Evolutionary conservation across 2,888 invertebrate species (phyloP).

Genomic region (Hesperia comma): DNA sequence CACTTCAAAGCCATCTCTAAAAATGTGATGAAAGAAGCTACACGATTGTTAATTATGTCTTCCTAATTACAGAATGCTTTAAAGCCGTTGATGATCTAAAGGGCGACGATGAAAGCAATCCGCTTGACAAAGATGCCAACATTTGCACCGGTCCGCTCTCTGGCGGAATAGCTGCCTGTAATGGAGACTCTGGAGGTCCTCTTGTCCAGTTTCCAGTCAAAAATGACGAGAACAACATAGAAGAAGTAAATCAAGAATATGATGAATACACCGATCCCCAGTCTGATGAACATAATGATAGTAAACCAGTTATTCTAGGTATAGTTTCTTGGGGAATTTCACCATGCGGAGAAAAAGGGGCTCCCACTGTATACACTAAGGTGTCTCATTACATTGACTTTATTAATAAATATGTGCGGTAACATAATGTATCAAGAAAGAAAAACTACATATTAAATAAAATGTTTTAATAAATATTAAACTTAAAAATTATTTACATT

Average conservation of each 20-base stretch:
- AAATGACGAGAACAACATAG: constrained; percentile 29
- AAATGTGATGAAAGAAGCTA: neutral
- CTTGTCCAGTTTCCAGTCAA: constrained; percentile 59
- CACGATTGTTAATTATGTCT: neutral
- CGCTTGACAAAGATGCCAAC: constrained; percentile 70
- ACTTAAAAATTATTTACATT: constrained; percentile 11
- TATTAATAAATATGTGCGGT: constrained; percentile 60
- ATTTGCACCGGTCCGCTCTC: constrained; percentile 81
- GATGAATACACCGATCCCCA: constrained; percentile 37
- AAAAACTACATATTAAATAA: constrained; percentile 20
- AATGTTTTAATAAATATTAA: constrained; percentile 27
- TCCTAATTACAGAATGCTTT: constrained; percentile 65
- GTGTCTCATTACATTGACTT: constrained; percentile 77
- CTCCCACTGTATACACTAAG: constrained; percentile 82
- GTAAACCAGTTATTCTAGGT: constrained; percentile 68
- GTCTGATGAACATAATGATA: constrained; percentile 14
- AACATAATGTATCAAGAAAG: constrained; percentile 27
- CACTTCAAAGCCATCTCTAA: neutral
- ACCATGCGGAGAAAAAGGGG: constrained; percentile 78
- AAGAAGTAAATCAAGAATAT: constrained; percentile 37
- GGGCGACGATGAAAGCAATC: constrained; percentile 64
- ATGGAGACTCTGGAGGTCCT: constrained; percentile 84
- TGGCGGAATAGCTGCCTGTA: constrained; percentile 80
- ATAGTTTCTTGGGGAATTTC: constrained; percentile 83
- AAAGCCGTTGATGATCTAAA: constrained; percentile 64